These are phyloP conservation scores for Opisthocomus hoazin DNA, from an alignment of 2,113 vertebrate species.

Conservation along the genomic window DNA sequence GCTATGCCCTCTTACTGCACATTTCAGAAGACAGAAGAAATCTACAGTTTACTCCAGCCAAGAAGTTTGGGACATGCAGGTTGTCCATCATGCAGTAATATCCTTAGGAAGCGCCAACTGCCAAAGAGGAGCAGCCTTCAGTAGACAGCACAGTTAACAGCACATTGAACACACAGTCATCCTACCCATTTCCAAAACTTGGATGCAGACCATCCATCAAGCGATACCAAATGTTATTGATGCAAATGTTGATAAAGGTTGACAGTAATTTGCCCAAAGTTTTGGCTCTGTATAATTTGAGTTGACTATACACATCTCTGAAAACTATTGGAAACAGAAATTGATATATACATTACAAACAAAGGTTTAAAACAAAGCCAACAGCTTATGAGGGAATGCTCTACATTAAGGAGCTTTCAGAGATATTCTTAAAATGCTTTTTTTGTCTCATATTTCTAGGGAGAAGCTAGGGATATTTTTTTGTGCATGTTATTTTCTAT, in stretches of 20 bases:
- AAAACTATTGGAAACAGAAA: conserved; percentile 20
- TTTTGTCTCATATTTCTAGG: background rate
- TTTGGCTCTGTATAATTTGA: background rate
- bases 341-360: background rate
- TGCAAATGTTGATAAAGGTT: background rate
- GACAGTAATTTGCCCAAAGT: conserved; percentile 4
- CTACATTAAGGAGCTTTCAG: background rate
- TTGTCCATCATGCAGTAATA: background rate
- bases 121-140: background rate
- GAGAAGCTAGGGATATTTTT: background rate
- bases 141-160: background rate
- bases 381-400: background rate
- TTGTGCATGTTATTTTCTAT: background rate
- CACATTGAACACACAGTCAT: background rate
- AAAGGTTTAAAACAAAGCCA: background rate
- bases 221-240: background rate
- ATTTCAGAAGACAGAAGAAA: background rate
- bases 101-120: background rate
- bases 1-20: background rate
- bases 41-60: background rate
- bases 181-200: background rate
- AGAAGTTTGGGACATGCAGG: background rate
- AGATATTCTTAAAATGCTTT: background rate
- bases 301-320: background rate
- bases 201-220: background rate